Base-by-base conservation (phyloP, 2,113 vertebrate species). In the Brachyhypopomus occidentalis region DNA sequence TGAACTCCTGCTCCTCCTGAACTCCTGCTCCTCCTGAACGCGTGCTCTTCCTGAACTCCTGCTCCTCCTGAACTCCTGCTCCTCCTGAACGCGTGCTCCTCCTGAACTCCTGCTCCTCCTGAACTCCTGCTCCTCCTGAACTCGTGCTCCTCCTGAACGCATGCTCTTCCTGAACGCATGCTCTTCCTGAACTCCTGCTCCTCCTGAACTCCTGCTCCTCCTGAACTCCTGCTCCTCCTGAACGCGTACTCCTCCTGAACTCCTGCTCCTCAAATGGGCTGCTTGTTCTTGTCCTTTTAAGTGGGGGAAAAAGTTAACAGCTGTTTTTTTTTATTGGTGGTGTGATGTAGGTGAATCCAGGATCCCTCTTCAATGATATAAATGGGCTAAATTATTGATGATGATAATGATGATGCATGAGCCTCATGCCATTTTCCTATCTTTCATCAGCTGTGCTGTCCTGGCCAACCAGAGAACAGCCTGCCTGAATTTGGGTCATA, bases 401-500 rank as follows among this genome's bases (percentile, higher is more conserved):
- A 30, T 30, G 30, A 90, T 89, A 82, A 88, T 77, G 83, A 76
- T 87, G 86, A 89, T 91, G 86, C 85, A 79, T 70, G 25, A 27
- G 27, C 14, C 25, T 45, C 77, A 67, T 79, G 81, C 73, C 86
- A 22, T 80, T 56, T n/a, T 72, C 48, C 88, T 86, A 12, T 80
- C 64, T 30, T 72, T 48, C 88, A 69, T 87, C 88, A 84, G 83
- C 84, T 77, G 75, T 62, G 55, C 45, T 55, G n/a, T 25, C n/a
- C 83, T 71, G 89, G 86, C 92, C 92, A 93, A 93, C 92, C 88
- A 85, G 78, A 71, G 59, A 66, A 25, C 81, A 59, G 78, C 45
- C 80, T 48, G 77, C 85, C 88, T 88, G 89, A 93, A 94, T 93
- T 92, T 93, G 90, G 93, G 93, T 93, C 92, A 94, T 81, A 63